Evolutionary conservation across 2,113 vertebrate genomes (phyloP), one percentile per base, ranked within the genome.

Genomic region (Myrmecophaga tridactyla): DNA sequence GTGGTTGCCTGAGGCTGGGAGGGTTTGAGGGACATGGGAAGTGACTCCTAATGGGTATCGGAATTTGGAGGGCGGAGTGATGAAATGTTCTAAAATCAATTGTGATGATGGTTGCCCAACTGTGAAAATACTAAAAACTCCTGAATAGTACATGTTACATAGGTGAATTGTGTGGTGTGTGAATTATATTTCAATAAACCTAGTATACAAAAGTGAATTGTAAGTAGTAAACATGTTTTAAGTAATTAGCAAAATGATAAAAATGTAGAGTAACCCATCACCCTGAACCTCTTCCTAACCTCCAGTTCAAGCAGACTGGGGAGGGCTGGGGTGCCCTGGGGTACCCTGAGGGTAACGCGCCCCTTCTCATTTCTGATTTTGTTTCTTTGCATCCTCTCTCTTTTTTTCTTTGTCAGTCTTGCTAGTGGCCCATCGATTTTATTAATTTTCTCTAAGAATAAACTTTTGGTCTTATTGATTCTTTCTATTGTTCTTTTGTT

Each of bases 81-180:
- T 56, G 80, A 96, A 85, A 75, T 75, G 51, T 67, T 43, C 69
- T 81, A 92, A 58, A 96, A 60, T 85, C 75, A 27, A 53, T 53
- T 34, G n/a, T 86, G 23, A 21, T 65, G 36, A n/a, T 72, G 12
- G 34, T 39, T 75, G n/a, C 84, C 36, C 63, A 76, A 76, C 12
- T 62, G 20, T 70, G 41, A 90, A 51, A 51, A n/a, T 62, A 53
- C 51, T 75, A 88, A 92, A 96, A 63, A 62, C 7, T 9, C 51
- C 4, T 92, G 29, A 60, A 73, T 58, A 51, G 51, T n/a, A 86
- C 12, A 85, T 29, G 65, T 70, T 67, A 80, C 65, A 8, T 92
- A 31, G 65, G 13, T 80, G 39, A 86, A 39, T 86, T 58, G 36
- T 65, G 56, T 29, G 8, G 25, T 82, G 6, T 69, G 11, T 81